A percentile compares a stretch with the other conserved stretches of the same genome.
These are phyloP conservation scores for Proctacanthus coquilletti DNA, from an alignment of 1,140 invertebrate genomes.

Conservation along the genomic window DNA sequence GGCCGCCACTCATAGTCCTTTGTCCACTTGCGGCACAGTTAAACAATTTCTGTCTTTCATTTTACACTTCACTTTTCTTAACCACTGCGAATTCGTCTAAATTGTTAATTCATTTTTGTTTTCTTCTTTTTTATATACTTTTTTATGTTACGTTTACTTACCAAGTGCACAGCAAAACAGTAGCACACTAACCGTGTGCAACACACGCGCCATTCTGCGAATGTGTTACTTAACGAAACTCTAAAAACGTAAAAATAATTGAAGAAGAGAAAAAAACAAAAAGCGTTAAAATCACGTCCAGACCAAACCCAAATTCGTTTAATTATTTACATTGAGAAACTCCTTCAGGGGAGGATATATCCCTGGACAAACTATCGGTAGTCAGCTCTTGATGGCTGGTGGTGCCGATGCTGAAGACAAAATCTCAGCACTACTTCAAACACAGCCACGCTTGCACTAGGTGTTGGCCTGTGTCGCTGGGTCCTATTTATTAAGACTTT, in stretches of 20 bases:
- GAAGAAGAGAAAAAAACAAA: slow-evolving; percentile 7
- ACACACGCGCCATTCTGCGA: slow-evolving; percentile 23
- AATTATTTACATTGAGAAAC: too few species aligned
- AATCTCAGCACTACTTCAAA: too few species aligned
- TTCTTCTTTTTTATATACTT: slow-evolving; percentile 1
- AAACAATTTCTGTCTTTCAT: too few species aligned
- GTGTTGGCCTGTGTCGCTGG: slow-evolving; percentile 26
- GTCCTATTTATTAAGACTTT: slow-evolving; percentile 32
- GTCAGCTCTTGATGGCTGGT: too few species aligned
- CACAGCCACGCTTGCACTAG: slow-evolving; percentile 31
- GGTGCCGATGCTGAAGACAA: too few species aligned
- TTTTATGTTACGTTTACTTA: slow-evolving; percentile 12
- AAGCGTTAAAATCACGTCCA: slow-evolving; percentile 8
- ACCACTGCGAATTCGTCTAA: too few species aligned
- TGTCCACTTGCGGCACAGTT: too few species aligned
- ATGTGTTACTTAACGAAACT: neutral
- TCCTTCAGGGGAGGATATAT: slow-evolving; percentile 6
- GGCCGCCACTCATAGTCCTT: too few species aligned
- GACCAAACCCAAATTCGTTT: too few species aligned
- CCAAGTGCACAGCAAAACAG: slow-evolving; percentile 20
- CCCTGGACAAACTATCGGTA: slow-evolving; percentile 5
- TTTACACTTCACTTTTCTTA: too few species aligned
- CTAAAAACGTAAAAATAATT: neutral
- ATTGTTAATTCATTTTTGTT: neutral
- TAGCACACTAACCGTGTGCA: slow-evolving; percentile 21